phyloP scores from a whole-genome alignment of 2,888 invertebrate species.

The Tortricodes alternella region DNA sequence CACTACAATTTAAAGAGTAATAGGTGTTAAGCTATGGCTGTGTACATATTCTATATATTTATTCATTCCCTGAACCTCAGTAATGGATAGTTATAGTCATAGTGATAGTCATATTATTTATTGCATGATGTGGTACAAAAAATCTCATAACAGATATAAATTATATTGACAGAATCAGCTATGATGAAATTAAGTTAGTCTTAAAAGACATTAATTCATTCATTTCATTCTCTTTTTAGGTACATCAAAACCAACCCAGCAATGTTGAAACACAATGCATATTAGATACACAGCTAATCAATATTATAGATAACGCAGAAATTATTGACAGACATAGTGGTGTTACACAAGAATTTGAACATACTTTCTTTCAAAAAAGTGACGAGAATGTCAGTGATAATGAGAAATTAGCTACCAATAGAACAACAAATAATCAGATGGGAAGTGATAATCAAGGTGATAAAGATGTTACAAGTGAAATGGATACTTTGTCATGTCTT shows the following conservation, averaged over 20 bases:
- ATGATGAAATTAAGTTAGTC: too few species aligned
- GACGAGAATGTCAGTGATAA: conserved; percentile 7
- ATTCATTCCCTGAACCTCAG: too few species aligned
- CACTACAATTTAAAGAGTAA: too few species aligned
- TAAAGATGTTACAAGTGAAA: conserved; percentile 9
- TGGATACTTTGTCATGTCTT: conserved; percentile 19
- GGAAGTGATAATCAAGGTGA: neutral
- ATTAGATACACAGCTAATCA: conserved; percentile 64
- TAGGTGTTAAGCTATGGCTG: too few species aligned
- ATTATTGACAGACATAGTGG: conserved; percentile 46
- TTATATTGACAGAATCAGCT: too few species aligned
- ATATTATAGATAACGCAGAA: conserved; percentile 62
- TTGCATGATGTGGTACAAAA: too few species aligned
- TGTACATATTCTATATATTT: too few species aligned
- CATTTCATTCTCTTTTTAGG: conserved; percentile 40
- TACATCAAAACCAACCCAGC: conserved; percentile 33
- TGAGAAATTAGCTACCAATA: conserved; percentile 12
- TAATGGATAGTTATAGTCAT: too few species aligned
- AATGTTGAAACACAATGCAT: conserved; percentile 69
- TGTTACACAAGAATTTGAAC: conserved; percentile 62
- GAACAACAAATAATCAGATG: neutral
- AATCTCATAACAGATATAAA: too few species aligned
- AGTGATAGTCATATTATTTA: too few species aligned
- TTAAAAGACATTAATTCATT: too few species aligned
- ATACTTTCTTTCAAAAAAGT: conserved; percentile 39